Percentiles rank a stretch among this genome's conserved stretches.
Conservation (phyloP, 2,888 invertebrate species). For the Lomographa bimaculata region DNA sequence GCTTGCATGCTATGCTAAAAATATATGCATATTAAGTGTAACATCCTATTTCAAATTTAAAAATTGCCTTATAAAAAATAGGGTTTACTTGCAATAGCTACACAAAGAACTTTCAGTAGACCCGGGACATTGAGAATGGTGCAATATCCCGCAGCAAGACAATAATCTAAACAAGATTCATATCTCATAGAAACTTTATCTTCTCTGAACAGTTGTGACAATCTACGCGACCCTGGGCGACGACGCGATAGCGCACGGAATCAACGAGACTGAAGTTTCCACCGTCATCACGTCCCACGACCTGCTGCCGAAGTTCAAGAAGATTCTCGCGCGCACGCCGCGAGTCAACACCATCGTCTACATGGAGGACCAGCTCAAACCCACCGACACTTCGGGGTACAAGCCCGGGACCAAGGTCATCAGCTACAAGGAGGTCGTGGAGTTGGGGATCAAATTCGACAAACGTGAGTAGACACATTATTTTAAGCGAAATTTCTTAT, state of each 20-base stretch:
- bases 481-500: no score
- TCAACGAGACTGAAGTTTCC: conserved; percentile 97
- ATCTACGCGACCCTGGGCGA: conserved; percentile 98
- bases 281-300: conserved; percentile 97
- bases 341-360: conserved; percentile 91
- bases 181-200: no score
- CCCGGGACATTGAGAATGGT: no score
- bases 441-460: conserved; percentile 58
- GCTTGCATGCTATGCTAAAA: no score
- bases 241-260: conserved; percentile 97
- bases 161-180: no score
- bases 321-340: conserved; percentile 88
- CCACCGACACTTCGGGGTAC: conserved; percentile 87
- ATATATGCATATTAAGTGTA: no score
- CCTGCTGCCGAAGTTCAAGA: conserved; percentile 94
- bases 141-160: no score
- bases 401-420: conserved; percentile 89
- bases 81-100: no score
- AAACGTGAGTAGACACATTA: conserved; percentile 67
- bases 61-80: no score
- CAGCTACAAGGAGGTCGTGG: conserved; percentile 86
- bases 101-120: no score
- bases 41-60: no score
- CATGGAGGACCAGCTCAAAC: conserved; percentile 94
- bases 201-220: conserved; percentile 89